Evolutionary conservation across 2,888 invertebrate genomes (phyloP), one percentile per base, ranked within the genome.

Genomic region (Rotaria socialis): DNA sequence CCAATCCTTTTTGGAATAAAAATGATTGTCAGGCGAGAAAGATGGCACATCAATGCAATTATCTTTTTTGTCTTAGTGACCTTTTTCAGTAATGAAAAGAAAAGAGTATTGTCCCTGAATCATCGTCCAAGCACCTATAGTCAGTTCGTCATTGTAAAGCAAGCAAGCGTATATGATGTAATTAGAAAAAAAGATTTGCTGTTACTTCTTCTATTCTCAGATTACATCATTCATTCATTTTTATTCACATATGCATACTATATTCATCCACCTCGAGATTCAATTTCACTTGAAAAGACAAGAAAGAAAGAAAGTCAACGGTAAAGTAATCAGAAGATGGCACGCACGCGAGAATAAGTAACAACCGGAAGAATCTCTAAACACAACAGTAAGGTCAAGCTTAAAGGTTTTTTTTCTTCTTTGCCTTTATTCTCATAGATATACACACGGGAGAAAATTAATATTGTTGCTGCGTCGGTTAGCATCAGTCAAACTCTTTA

Each of bases 301-400:
- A 58, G 58, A 58, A 60, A 11, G 58, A 58, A 60, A 11, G 58
- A 60, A 60, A 60, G 58, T 24, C n/a, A 58, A 58, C 58, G 24
- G 24, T 58, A 58, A 58, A n/a, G 58, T 58, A 58, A 58, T 58
- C 58, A 58, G 24, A 58, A 58, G 58, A 58, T 58, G n/a, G 58
- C 58, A 58, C n/a, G 58, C 58, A 58, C 58, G 58, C 58, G n/a
- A 58, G 58, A 58, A 58, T 58, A 58, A 58, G n/a, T 58, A 58
- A 58, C 58, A n/a, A 58, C n/a, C 58, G 58, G 58, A 58, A 58
- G 58, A 58, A 58, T 58, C 58, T 58, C 10, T n/a, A 58, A 58
- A 7, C n/a, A 58, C 8, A n/a, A 58, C 1, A 8, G 58, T 58
- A 58, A 58, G n/a, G 58, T 58, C 58, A n/a, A 58, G 6, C 10